These are phyloP conservation scores for Nemoura dubitans DNA, from an alignment of 2,888 invertebrate species.

Conservation along the genomic window DNA sequence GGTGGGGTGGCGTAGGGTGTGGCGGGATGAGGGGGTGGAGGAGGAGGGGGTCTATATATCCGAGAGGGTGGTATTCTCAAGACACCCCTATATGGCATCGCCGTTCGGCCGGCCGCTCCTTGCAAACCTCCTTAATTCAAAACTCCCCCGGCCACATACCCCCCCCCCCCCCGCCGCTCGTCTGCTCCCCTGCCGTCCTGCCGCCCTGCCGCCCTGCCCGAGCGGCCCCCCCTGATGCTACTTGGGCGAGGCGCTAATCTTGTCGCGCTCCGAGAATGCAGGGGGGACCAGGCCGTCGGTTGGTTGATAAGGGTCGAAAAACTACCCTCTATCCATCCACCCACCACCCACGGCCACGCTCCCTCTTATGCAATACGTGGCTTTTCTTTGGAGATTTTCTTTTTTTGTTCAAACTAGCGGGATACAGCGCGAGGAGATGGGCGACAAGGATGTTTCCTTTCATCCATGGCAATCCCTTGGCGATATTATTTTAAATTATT, in stretches of 20 bases:
- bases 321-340: slow-evolving; percentile 26
- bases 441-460: neutral
- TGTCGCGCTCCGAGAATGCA: slow-evolving; percentile 24
- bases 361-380: slow-evolving; percentile 18
- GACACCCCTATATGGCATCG: slow-evolving; percentile 21
- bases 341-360: neutral
- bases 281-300: slow-evolving; percentile 17
- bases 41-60: slow-evolving; percentile 23
- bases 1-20: slow-evolving; percentile 15
- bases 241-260: slow-evolving; percentile 38
- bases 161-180: slow-evolving; percentile 16
- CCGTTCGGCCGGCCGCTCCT: slow-evolving; percentile 27
- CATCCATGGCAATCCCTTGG: neutral
- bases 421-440: neutral
- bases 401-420: neutral
- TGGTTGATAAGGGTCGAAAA: slow-evolving; percentile 36
- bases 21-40: too few relatives aligned
- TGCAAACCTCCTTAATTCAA: slow-evolving; percentile 39
- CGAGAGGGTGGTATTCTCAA: slow-evolving; percentile 35
- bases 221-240: neutral
- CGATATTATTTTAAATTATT: neutral
- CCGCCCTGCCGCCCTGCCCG: neutral
- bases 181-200: neutral
- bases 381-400: neutral
- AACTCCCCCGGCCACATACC: slow-evolving; percentile 21